phyloP scores from a whole-genome alignment of 1,140 invertebrate genomes.

The Lucilia sericata region DNA sequence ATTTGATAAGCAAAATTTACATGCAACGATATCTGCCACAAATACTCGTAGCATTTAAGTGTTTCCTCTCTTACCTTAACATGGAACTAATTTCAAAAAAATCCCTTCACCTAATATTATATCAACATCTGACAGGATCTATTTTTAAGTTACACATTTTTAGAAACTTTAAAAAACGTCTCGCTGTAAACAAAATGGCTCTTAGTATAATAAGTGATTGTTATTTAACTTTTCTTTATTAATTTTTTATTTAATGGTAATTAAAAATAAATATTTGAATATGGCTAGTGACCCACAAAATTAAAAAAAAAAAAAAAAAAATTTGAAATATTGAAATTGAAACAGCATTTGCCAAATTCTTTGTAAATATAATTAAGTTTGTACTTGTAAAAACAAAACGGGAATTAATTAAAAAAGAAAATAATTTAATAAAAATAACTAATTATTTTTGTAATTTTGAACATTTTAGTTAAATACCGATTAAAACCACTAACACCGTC shows the following conservation, averaged over 20 bases:
- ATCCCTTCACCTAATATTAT: neutral
- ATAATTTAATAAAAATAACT: conserved; percentile 2
- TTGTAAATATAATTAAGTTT: conserved; percentile 42
- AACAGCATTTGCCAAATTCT: conserved; percentile 41
- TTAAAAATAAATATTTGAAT: conserved; percentile 4
- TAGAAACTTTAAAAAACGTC: neutral
- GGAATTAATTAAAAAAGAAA: neutral
- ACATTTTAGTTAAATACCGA: too few species aligned
- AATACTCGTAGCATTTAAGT: conserved; percentile 46
- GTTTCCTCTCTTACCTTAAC: neutral
- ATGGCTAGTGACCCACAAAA: conserved; percentile 36
- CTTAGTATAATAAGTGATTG: conserved; percentile 23
- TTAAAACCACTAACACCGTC: too few species aligned
- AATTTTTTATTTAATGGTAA: neutral
- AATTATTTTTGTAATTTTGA: neutral
- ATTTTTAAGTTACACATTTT: conserved; percentile 8
- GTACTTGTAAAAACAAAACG: neutral
- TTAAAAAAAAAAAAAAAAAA: neutral
- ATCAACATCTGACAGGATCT: neutral
- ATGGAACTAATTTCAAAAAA: neutral
- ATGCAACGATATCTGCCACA: conserved; percentile 45
- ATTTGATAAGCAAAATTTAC: conserved; percentile 9
- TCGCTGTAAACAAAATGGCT: conserved; percentile 3
- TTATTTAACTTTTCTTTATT: conserved; percentile 19
- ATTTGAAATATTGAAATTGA: conserved; percentile 11